phyloP scores from a whole-genome alignment of 2,797 vertebrate genomes.

The Sebastolobus altivelis region DNA sequence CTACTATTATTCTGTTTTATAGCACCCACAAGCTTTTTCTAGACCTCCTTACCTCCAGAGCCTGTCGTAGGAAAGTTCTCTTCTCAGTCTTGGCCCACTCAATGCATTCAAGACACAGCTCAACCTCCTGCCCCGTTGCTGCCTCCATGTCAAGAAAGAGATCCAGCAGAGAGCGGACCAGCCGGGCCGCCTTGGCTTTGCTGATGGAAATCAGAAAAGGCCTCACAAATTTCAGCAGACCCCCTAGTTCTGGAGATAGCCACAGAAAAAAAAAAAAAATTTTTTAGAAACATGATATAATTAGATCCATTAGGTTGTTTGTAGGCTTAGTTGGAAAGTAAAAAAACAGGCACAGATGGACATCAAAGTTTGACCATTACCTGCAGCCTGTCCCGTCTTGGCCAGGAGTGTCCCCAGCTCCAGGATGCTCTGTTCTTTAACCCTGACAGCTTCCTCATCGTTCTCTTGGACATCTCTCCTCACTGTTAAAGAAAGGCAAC shows the following conservation, averaged over 20 bases:
- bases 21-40: background rate
- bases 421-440: constrained; percentile 99
- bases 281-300: background rate
- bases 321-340: background rate
- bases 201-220: constrained; percentile 99
- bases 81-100: constrained; percentile 99
- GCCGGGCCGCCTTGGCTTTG: constrained; percentile 97
- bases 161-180: constrained; percentile 96
- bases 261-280: background rate
- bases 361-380: constrained; percentile 72
- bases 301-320: background rate
- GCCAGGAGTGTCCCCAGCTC: constrained; percentile 95
- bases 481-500: constrained; percentile 81
- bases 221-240: constrained; percentile 96
- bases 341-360: background rate
- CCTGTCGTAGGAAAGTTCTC: constrained; percentile 98
- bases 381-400: constrained; percentile 98
- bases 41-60: constrained; percentile 89
- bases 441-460: constrained; percentile 96
- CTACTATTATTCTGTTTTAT: background rate
- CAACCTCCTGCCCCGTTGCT: constrained; percentile 98
- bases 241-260: constrained; percentile 90
- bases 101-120: constrained; percentile 98
- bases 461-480: constrained; percentile 97
- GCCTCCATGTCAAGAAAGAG: constrained; percentile 99